Conservation (phyloP, 2,888 invertebrate genomes). For the Theristus sp. region DNA sequence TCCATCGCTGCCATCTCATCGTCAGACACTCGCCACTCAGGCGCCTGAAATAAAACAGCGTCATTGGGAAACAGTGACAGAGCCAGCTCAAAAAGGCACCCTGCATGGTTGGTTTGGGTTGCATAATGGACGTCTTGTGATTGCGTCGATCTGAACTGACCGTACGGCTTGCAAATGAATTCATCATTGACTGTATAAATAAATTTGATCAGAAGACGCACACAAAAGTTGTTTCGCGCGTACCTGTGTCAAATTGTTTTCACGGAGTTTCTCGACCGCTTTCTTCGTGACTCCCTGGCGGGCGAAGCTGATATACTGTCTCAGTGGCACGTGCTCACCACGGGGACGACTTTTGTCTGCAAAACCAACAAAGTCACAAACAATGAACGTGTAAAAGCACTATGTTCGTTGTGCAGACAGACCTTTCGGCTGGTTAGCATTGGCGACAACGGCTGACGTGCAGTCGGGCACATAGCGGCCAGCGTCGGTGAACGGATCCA, state of each 20-base stretch:
- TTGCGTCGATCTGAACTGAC: no score
- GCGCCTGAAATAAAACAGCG: neutral
- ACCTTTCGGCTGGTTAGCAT: neutral
- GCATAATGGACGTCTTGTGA: no score
- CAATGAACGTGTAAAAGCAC: neutral
- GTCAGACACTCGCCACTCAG: neutral
- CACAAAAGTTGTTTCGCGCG: no score
- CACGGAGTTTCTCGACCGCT: conserved; percentile 13
- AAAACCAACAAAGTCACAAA: neutral
- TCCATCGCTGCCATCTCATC: neutral
- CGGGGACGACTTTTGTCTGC: conserved; percentile 33
- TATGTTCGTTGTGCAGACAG: no score
- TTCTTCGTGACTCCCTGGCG: conserved; percentile 12
- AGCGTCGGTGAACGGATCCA: conserved; percentile 35
- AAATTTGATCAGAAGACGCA: no score
- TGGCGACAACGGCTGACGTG: neutral
- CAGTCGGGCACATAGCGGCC: conserved; percentile 27
- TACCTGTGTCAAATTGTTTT: conserved; percentile 13
- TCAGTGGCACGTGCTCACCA: conserved; percentile 16
- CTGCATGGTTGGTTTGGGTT: no score
- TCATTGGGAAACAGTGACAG: neutral
- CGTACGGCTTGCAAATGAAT: no score
- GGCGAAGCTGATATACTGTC: conserved; percentile 6
- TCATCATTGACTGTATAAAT: no score
- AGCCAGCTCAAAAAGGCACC: no score